Percentiles rank a stretch among this genome's conserved stretches.
Conservation (phyloP, 2,113 vertebrate species). For the Paratilapia polleni region DNA sequence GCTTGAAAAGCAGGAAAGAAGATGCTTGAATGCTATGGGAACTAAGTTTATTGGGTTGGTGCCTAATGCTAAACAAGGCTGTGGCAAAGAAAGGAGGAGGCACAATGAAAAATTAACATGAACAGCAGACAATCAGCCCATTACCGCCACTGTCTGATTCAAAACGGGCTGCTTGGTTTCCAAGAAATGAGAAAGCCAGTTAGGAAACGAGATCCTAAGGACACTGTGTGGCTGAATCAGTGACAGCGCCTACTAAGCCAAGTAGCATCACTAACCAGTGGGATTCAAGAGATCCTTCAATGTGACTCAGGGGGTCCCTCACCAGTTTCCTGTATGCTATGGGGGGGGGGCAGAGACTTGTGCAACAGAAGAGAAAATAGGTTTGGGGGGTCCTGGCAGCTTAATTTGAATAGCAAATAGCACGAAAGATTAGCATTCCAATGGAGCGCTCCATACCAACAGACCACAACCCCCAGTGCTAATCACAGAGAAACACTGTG, state of each 20-base stretch:
- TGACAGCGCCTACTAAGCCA: slow-evolving; percentile 1
- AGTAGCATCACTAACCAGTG: slow-evolving; percentile 1
- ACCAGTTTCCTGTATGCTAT: slow-evolving; percentile 45
- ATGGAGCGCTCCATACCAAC: slow-evolving; percentile 67
- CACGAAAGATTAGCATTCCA: slow-evolving; percentile 75
- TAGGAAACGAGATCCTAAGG: slow-evolving; percentile 8
- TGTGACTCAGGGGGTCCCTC: slow-evolving; percentile 32
- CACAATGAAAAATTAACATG: not conserved
- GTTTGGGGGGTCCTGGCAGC: not conserved
- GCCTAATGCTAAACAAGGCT: not conserved
- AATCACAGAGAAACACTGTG: slow-evolving; percentile 51
- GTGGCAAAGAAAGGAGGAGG: slow-evolving; percentile 12
- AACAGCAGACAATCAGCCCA: slow-evolving; percentile 14
- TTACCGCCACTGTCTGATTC: slow-evolving; percentile 21
- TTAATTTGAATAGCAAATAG: slow-evolving; percentile 62
- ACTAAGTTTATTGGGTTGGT: slow-evolving; percentile 25
- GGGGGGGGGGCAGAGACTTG: slow-evolving; percentile 15
- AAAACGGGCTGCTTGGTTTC: slow-evolving; percentile 37
- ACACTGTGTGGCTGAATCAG: slow-evolving; percentile 6
- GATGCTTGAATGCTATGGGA: not conserved
- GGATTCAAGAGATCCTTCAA: slow-evolving; percentile 40
- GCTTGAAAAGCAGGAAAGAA: not conserved
- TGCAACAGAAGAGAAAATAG: slow-evolving; percentile 13
- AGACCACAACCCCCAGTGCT: slow-evolving; percentile 40
- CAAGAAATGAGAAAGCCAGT: slow-evolving; percentile 13